A percentile compares a stretch with the other conserved stretches of the same genome.
Conservation (phyloP, 92 coral and sea anemone species). For the Phenganax subtilis region DNA sequence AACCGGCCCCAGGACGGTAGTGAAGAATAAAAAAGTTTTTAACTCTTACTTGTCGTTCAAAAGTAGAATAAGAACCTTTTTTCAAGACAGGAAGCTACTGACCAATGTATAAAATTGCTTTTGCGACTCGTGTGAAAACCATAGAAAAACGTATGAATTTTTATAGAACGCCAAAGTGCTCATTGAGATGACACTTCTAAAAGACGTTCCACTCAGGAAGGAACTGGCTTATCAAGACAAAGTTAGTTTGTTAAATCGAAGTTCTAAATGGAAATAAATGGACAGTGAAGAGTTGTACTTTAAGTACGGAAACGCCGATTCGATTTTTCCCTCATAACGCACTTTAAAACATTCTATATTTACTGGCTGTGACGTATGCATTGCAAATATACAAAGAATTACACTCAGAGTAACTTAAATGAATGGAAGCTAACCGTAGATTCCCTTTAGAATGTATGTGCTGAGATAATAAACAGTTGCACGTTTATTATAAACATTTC, state of each 20-base stretch:
- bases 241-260: background rate
- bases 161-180: background rate
- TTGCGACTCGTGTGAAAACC: too few species aligned
- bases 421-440: too few species aligned
- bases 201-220: background rate
- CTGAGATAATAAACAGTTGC: background rate
- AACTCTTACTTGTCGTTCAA: too few species aligned
- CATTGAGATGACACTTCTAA: background rate
- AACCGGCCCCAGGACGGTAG: too few species aligned
- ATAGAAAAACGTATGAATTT: too few species aligned
- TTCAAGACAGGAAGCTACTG: too few species aligned
- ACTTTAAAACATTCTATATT: background rate
- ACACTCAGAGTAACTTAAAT: too few species aligned
- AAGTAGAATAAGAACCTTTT: too few species aligned
- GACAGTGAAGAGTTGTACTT: background rate
- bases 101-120: too few species aligned
- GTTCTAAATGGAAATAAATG: background rate
- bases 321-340: background rate
- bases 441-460: background rate
- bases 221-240: background rate
- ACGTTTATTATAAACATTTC: slow-evolving; percentile 1
- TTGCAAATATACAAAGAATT: too few species aligned
- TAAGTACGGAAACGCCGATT: background rate
- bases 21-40: too few species aligned
- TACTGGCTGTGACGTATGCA: background rate